These are phyloP conservation scores for Petromus typicus DNA, from an alignment of 2,113 vertebrate genomes.

Conservation along the genomic window DNA sequence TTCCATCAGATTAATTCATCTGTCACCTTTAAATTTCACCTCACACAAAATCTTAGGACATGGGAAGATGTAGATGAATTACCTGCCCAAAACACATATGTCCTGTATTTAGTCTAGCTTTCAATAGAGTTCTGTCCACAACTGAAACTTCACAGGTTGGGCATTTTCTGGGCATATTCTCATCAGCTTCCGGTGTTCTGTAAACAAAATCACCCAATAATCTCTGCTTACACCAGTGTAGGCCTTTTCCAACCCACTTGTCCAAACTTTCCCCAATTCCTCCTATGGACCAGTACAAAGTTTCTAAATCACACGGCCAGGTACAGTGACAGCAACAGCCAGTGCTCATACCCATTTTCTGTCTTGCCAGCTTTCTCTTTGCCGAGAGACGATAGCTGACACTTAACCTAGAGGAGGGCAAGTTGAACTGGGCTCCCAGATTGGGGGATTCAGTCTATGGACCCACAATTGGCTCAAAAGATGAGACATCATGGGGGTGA, in stretches of 20 bases:
- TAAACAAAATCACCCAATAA: neutral
- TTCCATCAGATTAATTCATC: neutral
- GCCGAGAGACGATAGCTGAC: neutral
- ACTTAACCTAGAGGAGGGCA: neutral
- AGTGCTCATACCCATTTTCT: neutral
- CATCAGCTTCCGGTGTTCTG: neutral
- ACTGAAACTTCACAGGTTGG: neutral
- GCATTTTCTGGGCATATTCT: neutral
- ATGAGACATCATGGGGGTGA: neutral
- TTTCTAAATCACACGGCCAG: neutral
- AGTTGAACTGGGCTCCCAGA: neutral
- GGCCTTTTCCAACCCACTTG: neutral
- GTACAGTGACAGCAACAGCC: neutral
- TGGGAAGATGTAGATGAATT: neutral
- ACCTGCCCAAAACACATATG: neutral
- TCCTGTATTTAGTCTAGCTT: neutral
- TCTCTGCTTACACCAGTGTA: neutral
- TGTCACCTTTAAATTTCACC: neutral
- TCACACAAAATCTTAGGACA: neutral
- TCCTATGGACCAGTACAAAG: neutral
- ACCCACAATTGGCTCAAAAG: neutral
- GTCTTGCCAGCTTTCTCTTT: neutral
- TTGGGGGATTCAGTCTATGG: neutral
- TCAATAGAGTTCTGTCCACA: neutral
- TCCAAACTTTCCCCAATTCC: neutral